Percentiles rank a stretch among this genome's conserved stretches.
phyloP scores from a whole-genome alignment of 2,888 invertebrate genomes.

The Epinotia ramella region DNA sequence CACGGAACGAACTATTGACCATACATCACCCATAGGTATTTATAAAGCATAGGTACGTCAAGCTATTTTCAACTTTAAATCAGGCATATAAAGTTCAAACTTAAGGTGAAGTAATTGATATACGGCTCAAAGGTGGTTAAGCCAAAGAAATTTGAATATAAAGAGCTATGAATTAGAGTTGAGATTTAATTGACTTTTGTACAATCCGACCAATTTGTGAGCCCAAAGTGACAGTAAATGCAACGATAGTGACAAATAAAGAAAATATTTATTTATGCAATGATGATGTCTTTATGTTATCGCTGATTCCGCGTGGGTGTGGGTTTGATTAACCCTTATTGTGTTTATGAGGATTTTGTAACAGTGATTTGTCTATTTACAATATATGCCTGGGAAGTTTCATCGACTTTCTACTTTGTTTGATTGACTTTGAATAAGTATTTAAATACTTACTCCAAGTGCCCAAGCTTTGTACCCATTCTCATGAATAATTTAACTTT shows the following conservation, averaged over 20 bases:
- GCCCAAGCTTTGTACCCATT: background rate
- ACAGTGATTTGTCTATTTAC: constrained; percentile 11
- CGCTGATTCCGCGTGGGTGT: constrained; percentile 31
- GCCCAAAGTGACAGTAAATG: constrained; percentile 32
- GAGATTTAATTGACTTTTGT: constrained; percentile 15
- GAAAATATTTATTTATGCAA: constrained; percentile 38
- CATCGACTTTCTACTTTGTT: background rate
- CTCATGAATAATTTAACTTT: background rate
- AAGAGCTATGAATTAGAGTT: constrained; percentile 6
- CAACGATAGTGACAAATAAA: constrained; percentile 31
- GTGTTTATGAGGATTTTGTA: constrained; percentile 8
- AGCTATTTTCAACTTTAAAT: background rate
- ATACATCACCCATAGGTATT: constrained; percentile 25
- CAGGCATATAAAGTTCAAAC: background rate
- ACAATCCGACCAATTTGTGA: constrained; percentile 36
- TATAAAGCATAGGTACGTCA: background rate
- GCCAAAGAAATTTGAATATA: constrained; percentile 4
- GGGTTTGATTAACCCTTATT: constrained; percentile 20
- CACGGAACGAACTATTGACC: constrained; percentile 36
- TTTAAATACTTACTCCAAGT: background rate
- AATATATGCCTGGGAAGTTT: constrained; percentile 1
- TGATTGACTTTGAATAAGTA: background rate
- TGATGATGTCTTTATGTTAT: constrained; percentile 37
- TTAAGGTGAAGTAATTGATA: background rate
- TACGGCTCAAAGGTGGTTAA: constrained; percentile 1